These are phyloP conservation scores for Diarsia rubi DNA, from an alignment of 2,888 invertebrate genomes.

Conservation along the genomic window DNA sequence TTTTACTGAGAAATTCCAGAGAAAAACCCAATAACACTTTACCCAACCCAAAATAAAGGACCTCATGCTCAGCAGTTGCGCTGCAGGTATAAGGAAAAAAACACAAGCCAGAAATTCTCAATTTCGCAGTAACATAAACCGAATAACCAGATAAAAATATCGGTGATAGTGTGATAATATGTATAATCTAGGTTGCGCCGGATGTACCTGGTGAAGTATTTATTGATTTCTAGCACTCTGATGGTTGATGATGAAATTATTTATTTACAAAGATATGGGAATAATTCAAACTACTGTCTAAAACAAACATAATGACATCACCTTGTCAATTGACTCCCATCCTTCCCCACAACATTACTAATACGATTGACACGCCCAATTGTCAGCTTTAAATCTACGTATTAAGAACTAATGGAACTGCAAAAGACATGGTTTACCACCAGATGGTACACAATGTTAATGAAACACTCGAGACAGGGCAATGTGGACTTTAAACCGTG, in stretches of 20 bases:
- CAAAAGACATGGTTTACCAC: conserved; percentile 34
- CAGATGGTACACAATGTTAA: conserved; percentile 42
- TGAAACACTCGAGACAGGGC: not conserved
- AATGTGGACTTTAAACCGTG: conserved; percentile 45
- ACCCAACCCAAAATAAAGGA: too few species aligned
- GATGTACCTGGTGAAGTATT: not conserved
- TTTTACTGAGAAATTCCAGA: too few species aligned
- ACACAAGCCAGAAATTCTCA: not conserved
- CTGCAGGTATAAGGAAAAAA: not conserved
- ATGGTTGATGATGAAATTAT: not conserved
- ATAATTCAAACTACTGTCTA: conserved; percentile 22
- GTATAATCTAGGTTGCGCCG: not conserved
- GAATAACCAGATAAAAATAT: not conserved
- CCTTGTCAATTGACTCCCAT: conserved; percentile 75
- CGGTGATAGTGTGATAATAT: not conserved
- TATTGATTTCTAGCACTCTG: not conserved
- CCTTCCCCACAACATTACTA: conserved; percentile 30
- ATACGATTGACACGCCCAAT: conserved; percentile 15
- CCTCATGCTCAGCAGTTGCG: too few species aligned
- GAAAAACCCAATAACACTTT: too few species aligned
- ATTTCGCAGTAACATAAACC: not conserved
- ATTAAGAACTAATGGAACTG: conserved; percentile 20
- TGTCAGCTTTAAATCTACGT: conserved; percentile 38
- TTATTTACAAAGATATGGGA: not conserved
- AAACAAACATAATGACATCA: conserved; percentile 68